Evolutionary conservation across 2,888 invertebrate species (phyloP), one percentile per base, ranked within the genome.

Genomic region (Synergus itoensis): DNA sequence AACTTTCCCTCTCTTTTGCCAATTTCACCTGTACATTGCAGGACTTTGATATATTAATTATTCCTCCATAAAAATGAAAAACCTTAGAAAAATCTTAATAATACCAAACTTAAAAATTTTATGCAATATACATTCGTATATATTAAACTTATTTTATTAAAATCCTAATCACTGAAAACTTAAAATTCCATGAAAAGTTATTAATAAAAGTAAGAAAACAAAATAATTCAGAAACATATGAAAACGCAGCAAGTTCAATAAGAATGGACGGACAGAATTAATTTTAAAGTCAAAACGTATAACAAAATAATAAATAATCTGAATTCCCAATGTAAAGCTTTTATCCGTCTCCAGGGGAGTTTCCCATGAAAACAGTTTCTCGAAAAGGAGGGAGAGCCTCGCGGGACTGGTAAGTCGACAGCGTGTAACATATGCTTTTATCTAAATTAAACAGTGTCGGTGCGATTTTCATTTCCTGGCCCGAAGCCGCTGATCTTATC

Each of bases 401-500:
- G 62, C 48, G 73, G 77, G 79, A 79, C 85, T 80, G 81, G 81
- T 80, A 81, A 83, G 84, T 85, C 86, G 85, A 84, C 86, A 83
- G 85, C 85, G 88, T 88, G 88, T 90, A 92, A 93, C 93, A 93
- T 93, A 93, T 93, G 93, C 93, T 93, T 93, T 93, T 93, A 93
- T 93, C 93, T 93, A 93, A 93, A 93, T 93, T 93, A 93, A 93
- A 93, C 93, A 92, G 92, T 92, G 91, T 90, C 90, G 90, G 89
- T 90, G 91, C 92, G 93, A 93, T 93, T 93, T 93, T 93, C 93
- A 93, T 93, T 93, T 93, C 93, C 93, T 93, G 93, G 84, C 90
- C 89, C 89, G 90, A 90, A 91, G 90, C 89, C 89, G 89, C 89
- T 91, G 93, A 93, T 93, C 92, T 92, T 93, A 93, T 93, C 93